Evolutionary conservation across 2,797 vertebrate species (phyloP).

Genomic region (Notolabrus celidotus): DNA sequence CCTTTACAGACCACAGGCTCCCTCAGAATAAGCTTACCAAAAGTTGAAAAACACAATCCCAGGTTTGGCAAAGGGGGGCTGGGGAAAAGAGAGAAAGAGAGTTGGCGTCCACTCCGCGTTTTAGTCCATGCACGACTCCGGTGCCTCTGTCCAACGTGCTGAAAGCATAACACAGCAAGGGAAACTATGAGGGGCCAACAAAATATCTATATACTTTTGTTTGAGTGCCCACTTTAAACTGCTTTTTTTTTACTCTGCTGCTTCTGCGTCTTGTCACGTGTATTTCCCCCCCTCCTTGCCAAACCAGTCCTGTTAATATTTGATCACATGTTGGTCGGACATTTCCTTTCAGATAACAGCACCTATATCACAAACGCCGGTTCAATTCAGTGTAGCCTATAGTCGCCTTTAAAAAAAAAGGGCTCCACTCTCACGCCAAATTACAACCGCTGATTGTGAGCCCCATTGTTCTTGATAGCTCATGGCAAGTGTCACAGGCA

Average conservation of each 20-base stretch:
- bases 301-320: constrained; percentile 92
- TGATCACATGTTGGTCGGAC: constrained; percentile 92
- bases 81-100: constrained; percentile 80
- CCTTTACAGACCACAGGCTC: constrained; percentile 73
- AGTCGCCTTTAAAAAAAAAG: constrained; percentile 46
- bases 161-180: constrained; percentile 87
- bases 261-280: constrained; percentile 93
- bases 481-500: constrained; percentile 74
- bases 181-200: constrained; percentile 79
- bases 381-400: constrained; percentile 50
- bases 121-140: constrained; percentile 88
- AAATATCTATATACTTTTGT: constrained; percentile 88
- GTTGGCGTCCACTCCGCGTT: constrained; percentile 85
- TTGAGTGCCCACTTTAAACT: constrained; percentile 89
- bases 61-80: constrained; percentile 82
- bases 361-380: constrained; percentile 77
- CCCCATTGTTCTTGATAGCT: constrained; percentile 70
- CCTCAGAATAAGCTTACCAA: constrained; percentile 82
- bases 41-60: constrained; percentile 85
- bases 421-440: constrained; percentile 62
- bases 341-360: constrained; percentile 84
- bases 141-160: constrained; percentile 96
- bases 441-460: constrained; percentile 60
- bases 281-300: constrained; percentile 84
- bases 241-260: constrained; percentile 80